Conservation (phyloP, 2,113 vertebrate genomes). For the Desmodus rotundus region DNA sequence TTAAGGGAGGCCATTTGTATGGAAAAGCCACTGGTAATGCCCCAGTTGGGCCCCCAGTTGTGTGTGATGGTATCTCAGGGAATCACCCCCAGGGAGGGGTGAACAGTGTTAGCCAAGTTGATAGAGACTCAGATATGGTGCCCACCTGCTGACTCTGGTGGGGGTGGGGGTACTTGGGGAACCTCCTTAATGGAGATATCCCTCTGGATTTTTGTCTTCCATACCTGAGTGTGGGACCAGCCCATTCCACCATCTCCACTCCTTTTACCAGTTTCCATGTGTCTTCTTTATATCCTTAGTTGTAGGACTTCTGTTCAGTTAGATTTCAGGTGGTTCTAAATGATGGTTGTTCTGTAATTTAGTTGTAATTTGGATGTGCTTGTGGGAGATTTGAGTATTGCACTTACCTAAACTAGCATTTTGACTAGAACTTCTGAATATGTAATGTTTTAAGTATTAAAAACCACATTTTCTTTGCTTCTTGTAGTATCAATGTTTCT, state of each 20-base stretch:
- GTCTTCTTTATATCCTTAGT: not conserved
- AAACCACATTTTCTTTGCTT: slow-evolving; percentile 24
- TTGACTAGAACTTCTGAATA: not conserved
- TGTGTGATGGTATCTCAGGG: not conserved
- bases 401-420: not conserved
- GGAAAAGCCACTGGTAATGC: not conserved
- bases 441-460: slow-evolving; percentile 25
- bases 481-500: slow-evolving; percentile 20
- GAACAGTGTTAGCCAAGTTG: not conserved
- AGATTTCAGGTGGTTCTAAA: not conserved
- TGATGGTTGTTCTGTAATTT: not conserved
- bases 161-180: not conserved
- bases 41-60: not conserved
- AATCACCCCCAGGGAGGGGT: not conserved
- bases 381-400: not conserved
- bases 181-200: not conserved
- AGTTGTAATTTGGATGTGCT: not conserved
- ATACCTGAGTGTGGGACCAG: not conserved
- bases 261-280: not conserved
- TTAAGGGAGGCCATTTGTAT: not conserved
- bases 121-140: not conserved
- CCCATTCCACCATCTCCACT: not conserved
- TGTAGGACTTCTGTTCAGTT: not conserved
- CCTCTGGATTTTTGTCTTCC: not conserved
- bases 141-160: not conserved